phyloP scores from a whole-genome alignment of 2,113 vertebrate species.

The Eulacestoma nigropectus region DNA sequence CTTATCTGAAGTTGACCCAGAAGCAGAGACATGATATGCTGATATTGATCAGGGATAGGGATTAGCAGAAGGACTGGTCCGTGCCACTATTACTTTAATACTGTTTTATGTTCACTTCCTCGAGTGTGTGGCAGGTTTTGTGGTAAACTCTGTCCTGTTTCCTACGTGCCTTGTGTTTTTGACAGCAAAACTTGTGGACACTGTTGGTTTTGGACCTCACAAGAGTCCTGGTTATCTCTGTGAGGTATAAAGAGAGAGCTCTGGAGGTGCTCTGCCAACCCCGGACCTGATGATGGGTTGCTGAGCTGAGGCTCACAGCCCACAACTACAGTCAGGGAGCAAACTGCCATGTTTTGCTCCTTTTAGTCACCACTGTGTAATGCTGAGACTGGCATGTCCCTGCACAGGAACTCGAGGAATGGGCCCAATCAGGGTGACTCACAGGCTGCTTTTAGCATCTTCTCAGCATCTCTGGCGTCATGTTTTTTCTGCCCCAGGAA shows the following conservation, averaged over 20 bases:
- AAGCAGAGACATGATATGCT: fast-evolving
- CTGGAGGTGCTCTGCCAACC: background rate
- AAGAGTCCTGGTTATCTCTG: background rate
- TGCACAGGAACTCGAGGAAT: slow-evolving; percentile 47
- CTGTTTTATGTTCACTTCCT: background rate
- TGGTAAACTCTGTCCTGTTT: background rate
- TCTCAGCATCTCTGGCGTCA: background rate
- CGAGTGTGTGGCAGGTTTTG: background rate
- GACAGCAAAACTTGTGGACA: background rate
- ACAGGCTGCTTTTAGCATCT: slow-evolving; percentile 22
- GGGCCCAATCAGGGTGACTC: slow-evolving; percentile 32
- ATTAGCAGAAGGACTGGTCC: background rate
- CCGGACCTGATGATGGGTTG: background rate
- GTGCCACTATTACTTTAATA: background rate
- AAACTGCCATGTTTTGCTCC: background rate
- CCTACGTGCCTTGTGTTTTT: background rate
- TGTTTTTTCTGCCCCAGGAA: background rate
- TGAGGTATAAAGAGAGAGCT: background rate
- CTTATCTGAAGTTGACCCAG: background rate
- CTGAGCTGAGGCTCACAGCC: background rate
- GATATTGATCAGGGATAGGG: background rate
- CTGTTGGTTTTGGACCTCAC: background rate
- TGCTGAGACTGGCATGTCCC: background rate
- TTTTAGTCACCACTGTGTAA: slow-evolving; percentile 15
- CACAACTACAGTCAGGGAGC: background rate